Base-by-base conservation (phyloP, 2,888 invertebrate species). In the Drosophila mettleri region DNA sequence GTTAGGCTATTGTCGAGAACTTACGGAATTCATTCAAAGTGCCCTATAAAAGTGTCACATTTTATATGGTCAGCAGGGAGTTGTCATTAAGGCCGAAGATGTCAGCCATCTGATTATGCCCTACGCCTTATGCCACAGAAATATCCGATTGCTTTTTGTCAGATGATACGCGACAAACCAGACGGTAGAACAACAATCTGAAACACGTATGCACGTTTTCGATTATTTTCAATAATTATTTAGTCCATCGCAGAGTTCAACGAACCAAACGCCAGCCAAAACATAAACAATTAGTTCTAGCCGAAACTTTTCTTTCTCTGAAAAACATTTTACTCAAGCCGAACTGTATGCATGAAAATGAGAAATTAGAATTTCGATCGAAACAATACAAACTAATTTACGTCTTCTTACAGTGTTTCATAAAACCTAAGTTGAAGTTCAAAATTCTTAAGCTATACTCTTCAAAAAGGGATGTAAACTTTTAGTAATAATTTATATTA, bases 1-100 rank as follows among this genome's bases (percentile, higher is more conserved):
- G 31, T 22, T 53, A 1, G 53, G 53, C 7, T 1, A 12, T 41
- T 41, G 53, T 53, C 33, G 76, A 38, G 27, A 38, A n/a, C 27
- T 38, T 38, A 20, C 14, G 9, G 38, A 38, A 27, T 67, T 66
- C 70, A 77, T 86, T 83, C 86, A 81, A 58, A 84, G 71, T 79
- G 86, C 84, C 72, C 83, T 79, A 86, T 84, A 86, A 84, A 86
- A 86, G 87, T 86, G 86, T 84, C 83, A 76, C 86, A 64, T 79
- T 79, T 86, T 84, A 84, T 84, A 62, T 77, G 65, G 66, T 51
- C 63, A 68, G 77, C 43, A 34, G 45, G 46, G 39, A 53, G 52
- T 45, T 57, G 38, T 18, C 51, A 51, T 57, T 43, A 36, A 14
- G 4, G 33, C 1, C 43, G 57, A 33, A 43, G 69, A 70, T 76